Evolutionary conservation across 2,797 vertebrate genomes (phyloP).

Genomic region (Meda fulgida): DNA sequence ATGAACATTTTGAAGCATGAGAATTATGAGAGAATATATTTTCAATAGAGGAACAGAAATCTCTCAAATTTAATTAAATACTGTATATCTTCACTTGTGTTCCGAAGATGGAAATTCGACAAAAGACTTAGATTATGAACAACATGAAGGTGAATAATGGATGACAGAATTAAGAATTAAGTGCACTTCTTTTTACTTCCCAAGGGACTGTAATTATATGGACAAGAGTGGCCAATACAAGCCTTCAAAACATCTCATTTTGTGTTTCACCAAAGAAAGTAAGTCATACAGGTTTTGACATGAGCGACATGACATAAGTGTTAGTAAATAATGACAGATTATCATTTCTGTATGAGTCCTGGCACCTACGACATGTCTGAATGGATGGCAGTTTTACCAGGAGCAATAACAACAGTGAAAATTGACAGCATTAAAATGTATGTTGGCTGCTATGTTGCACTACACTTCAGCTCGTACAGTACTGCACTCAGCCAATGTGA

Average conservation of each 20-base stretch:
- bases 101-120: background rate
- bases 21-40: background rate
- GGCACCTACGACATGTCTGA: background rate
- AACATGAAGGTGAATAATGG: background rate
- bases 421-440: conserved; percentile 58
- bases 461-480: background rate
- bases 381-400: conserved; percentile 39
- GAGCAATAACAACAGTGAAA: conserved; percentile 37
- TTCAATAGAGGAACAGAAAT: background rate
- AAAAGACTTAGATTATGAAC: background rate
- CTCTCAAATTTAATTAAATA: background rate
- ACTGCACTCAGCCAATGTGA: background rate
- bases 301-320: background rate
- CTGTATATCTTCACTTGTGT: background rate
- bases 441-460: background rate
- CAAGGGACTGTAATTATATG: background rate
- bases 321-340: background rate
- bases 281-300: background rate
- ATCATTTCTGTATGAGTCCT: background rate
- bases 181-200: background rate
- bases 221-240: background rate
- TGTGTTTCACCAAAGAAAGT: background rate
- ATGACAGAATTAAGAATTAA: background rate
- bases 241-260: background rate
- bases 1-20: too few species aligned